Conservation (phyloP, 2,113 vertebrate species). For the crab-eating macaque (Macaca fascicularis) region DNA sequence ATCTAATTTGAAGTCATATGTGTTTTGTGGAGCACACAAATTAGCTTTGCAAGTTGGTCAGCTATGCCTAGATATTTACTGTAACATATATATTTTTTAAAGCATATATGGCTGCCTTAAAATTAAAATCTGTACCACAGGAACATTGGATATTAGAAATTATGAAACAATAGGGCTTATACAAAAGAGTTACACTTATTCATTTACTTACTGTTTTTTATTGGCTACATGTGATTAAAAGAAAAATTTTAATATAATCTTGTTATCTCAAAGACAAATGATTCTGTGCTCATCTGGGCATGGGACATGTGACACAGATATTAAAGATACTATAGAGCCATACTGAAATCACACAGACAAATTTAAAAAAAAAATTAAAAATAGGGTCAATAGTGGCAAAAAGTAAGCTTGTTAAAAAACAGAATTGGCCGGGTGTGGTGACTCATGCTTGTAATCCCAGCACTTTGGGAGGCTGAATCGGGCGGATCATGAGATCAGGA, state of each 20-base stretch:
- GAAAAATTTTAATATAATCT: background rate
- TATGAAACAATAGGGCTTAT: background rate
- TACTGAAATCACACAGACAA: background rate
- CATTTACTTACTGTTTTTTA: background rate
- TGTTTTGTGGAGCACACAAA: background rate
- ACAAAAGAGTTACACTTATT: background rate
- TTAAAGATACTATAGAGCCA: background rate
- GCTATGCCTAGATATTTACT: background rate
- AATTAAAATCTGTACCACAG: background rate
- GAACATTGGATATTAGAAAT: background rate
- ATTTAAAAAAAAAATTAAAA: background rate
- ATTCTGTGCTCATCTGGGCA: background rate
- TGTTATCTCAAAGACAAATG: background rate
- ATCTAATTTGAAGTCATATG: background rate
- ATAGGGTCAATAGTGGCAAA: background rate
- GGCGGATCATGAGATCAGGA: no score
- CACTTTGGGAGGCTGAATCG: background rate
- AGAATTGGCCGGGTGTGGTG: background rate
- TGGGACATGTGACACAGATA: background rate
- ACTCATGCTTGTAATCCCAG: no score
- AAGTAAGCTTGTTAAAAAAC: background rate
- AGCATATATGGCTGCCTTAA: background rate
- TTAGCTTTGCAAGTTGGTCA: background rate
- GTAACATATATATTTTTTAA: background rate
- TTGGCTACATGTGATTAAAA: background rate